phyloP scores from a whole-genome alignment of 2,797 vertebrate species.

The Aplochiton taeniatus region DNA sequence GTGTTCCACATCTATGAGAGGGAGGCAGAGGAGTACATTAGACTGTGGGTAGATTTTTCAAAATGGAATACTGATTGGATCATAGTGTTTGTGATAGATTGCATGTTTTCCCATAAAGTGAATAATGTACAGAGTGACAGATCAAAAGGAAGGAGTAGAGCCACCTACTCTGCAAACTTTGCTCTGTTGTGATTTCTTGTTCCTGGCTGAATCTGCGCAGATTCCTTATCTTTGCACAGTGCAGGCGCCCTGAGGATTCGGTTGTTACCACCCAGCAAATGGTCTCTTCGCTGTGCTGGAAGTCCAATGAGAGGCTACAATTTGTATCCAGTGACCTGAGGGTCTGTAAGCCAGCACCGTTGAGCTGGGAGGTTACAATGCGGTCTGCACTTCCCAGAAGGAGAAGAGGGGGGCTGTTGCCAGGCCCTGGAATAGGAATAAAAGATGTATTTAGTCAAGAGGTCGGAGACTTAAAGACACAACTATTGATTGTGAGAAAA shows the following conservation, averaged over 20 bases:
- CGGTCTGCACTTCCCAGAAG: slow-evolving; percentile 82
- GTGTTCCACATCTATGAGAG: slow-evolving; percentile 85
- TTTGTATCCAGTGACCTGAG: slow-evolving; percentile 77
- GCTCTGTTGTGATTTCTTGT: slow-evolving; percentile 79
- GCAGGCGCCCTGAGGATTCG: slow-evolving; percentile 82
- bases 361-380: slow-evolving; percentile 82
- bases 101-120: too few relatives aligned
- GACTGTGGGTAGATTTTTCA: too few relatives aligned
- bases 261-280: slow-evolving; percentile 89
- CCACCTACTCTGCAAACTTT: slow-evolving; percentile 85
- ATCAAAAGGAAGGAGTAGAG: background rate
- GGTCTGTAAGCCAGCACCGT: slow-evolving; percentile 83
- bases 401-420: slow-evolving; percentile 84
- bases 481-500: too few relatives aligned
- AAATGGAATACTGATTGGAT: too few relatives aligned
- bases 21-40: too few relatives aligned
- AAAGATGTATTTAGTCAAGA: background rate
- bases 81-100: too few relatives aligned
- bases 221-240: slow-evolving; percentile 81
- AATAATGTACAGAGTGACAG: too few relatives aligned
- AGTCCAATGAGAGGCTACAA: slow-evolving; percentile 85
- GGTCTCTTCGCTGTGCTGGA: slow-evolving; percentile 81
- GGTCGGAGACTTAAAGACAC: background rate
- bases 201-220: slow-evolving; percentile 80
- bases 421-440: slow-evolving; percentile 76